These are phyloP conservation scores for Sebastes matsubarae DNA, from an alignment of 2,797 vertebrate genomes.

Conservation along the genomic window DNA sequence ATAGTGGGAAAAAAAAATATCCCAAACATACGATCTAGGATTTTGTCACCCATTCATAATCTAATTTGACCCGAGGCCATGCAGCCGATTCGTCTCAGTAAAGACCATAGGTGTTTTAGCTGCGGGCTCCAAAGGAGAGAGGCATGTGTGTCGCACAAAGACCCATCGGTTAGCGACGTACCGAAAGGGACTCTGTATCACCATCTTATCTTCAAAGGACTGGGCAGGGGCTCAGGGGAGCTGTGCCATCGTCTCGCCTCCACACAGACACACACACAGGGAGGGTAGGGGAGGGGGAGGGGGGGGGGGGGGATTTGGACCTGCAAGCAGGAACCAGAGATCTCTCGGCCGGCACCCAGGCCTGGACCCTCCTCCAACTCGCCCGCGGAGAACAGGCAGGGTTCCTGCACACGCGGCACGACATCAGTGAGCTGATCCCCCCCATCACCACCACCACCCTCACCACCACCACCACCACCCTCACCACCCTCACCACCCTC, in stretches of 20 bases:
- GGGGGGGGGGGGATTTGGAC: constrained; percentile 81
- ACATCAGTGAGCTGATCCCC: constrained; percentile 81
- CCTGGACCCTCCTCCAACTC: constrained; percentile 83
- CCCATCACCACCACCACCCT: not conserved
- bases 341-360: constrained; percentile 81
- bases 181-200: constrained; percentile 84
- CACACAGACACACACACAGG: constrained; percentile 65
- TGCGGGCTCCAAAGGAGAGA: constrained; percentile 70
- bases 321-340: constrained; percentile 81
- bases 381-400: constrained; percentile 83
- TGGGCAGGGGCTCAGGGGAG: constrained; percentile 83
- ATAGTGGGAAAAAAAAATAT: constrained; percentile 61
- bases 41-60: constrained; percentile 76
- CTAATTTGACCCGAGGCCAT: constrained; percentile 76
- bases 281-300: not conserved
- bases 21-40: constrained; percentile 71
- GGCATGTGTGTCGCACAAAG: constrained; percentile 81
- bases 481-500: constrained; percentile 20
- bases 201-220: constrained; percentile 87
- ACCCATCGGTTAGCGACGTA: constrained; percentile 78
- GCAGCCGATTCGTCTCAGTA: constrained; percentile 70
- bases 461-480: not conserved
- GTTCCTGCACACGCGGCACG: constrained; percentile 82
- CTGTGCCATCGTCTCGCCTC: constrained; percentile 79
- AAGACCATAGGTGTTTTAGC: constrained; percentile 83